Base-by-base conservation (phyloP, 53 echinoderm and acorn worm species). In the Astropecten irregularis region DNA sequence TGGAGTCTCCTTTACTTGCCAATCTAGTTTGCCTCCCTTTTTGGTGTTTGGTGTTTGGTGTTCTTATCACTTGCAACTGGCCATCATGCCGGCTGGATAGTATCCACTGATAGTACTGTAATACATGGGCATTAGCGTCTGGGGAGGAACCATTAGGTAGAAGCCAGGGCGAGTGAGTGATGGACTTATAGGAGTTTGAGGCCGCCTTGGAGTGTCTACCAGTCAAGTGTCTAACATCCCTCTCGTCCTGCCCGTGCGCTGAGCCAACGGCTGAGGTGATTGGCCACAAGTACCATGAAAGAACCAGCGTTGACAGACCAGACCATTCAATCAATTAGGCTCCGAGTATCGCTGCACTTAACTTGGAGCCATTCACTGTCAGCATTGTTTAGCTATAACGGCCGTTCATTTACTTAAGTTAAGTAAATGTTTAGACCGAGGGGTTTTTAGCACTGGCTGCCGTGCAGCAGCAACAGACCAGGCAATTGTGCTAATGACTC, bases 301-400 rank as follows among this genome's bases (percentile, higher is more conserved):
- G 83, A 83, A 66, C 67, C 55, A 19, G 83, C 61, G 68, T 32
- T 83, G 67, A 83, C 79, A 90, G 76, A 73, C 60, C 81, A 86
- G 85, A 86, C 90, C 44, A 81, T 82, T 85, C 86, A 90, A 90
- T 90, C 90, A 79, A 90, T 86, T 86, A 68, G 39, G 44, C 51
- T 34, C 82, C 18, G 67, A 52, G 77, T 70, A 73, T 29, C 54
- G 81, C 62, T 73, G 86, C 82, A 71, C 90, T 90, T 86, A 86
- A 53, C 79, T 39, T 82, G 92, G 92, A 85, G 92, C 92, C 92
- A 85, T 55, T 85, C 54, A 81, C 92, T 92, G 92, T 92, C 92
- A 92, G 49, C 30, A 69, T 89, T 92, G 92, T 92, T 92, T 92
- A 92, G 86, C 86, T 66, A 62, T 65, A 76, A 65, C 65, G 66